Evolutionary conservation across 2,888 invertebrate species (phyloP).

Genomic region (Drosophila colorata): DNA sequence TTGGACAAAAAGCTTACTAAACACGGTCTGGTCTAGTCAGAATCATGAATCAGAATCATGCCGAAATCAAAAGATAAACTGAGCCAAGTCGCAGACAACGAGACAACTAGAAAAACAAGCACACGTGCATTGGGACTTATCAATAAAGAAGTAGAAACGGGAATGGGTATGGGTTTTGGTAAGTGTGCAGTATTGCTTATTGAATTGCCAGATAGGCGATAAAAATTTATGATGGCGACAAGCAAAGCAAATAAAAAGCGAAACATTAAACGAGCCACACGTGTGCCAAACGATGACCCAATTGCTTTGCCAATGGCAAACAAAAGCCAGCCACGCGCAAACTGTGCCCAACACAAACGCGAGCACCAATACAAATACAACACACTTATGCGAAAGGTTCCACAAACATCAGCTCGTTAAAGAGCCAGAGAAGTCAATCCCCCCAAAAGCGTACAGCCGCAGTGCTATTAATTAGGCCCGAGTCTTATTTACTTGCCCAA

Average conservation of each 20-base stretch:
- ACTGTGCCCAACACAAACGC: slow-evolving; percentile 10
- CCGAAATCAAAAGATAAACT: slow-evolving; percentile 19
- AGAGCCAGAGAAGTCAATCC: slow-evolving; percentile 15
- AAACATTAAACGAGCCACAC: slow-evolving; percentile 73
- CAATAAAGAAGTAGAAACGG: slow-evolving; percentile 7
- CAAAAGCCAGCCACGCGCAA: slow-evolving; percentile 54
- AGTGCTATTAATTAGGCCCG: slow-evolving; percentile 37
- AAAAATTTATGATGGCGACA: slow-evolving; percentile 65
- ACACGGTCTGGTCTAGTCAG: too few relatives aligned
- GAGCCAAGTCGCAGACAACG: not conserved
- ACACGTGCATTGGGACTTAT: slow-evolving; percentile 10
- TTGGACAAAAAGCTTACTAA: slow-evolving; percentile 1
- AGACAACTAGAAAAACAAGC: slow-evolving; percentile 15
- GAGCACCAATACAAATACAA: slow-evolving; percentile 11
- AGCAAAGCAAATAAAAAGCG: slow-evolving; percentile 60
- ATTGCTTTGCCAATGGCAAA: slow-evolving; percentile 59
- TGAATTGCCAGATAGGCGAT: slow-evolving; percentile 57
- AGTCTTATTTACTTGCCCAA: slow-evolving; percentile 34
- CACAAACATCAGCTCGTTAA: slow-evolving; percentile 36
- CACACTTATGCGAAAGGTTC: slow-evolving; percentile 23
- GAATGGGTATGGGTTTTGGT: slow-evolving; percentile 21
- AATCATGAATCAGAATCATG: too few relatives aligned
- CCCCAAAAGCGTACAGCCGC: slow-evolving; percentile 11
- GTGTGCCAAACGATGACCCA: slow-evolving; percentile 79
- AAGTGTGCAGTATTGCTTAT: slow-evolving; percentile 52